These are phyloP conservation scores for Halisarca cf. caerulea DNA, from an alignment of 37 sponge, comb jelly and placozoan genomes.

Conservation along the genomic window DNA sequence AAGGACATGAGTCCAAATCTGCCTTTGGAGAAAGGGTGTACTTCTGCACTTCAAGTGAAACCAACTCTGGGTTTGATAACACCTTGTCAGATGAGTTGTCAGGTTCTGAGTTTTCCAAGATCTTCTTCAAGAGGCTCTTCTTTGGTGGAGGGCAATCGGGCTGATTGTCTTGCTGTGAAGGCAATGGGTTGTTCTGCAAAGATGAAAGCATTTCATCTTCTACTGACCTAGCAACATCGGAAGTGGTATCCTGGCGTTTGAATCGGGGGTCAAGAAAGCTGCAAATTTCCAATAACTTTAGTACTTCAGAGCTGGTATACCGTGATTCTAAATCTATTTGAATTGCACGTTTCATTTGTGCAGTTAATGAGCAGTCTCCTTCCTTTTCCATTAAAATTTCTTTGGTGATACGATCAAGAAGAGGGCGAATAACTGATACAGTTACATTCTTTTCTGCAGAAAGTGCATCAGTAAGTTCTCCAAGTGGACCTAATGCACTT, in stretches of 20 bases:
- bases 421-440: constrained; percentile 12
- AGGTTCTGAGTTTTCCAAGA: neutral
- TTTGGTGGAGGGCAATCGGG: neutral
- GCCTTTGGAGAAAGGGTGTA: neutral
- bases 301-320: constrained; percentile 6
- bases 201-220: neutral
- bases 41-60: neutral
- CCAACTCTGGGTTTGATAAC: neutral
- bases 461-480: constrained; percentile 18
- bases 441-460: constrained; percentile 42
- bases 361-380: constrained; percentile 9
- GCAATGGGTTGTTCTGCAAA: neutral
- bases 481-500: constrained; percentile 9
- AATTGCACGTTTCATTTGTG: constrained; percentile 25
- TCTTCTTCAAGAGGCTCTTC: neutral
- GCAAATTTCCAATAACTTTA: neutral
- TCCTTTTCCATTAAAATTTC: neutral
- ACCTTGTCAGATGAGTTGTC: neutral
- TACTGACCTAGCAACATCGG: neutral
- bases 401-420: neutral
- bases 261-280: neutral
- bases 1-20: neutral
- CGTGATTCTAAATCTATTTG: constrained; percentile 24
- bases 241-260: neutral
- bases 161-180: neutral